Percentiles rank a stretch among this genome's conserved stretches.
Conservation (phyloP, 2,113 vertebrate species). For the Scophthalmus maximus region DNA sequence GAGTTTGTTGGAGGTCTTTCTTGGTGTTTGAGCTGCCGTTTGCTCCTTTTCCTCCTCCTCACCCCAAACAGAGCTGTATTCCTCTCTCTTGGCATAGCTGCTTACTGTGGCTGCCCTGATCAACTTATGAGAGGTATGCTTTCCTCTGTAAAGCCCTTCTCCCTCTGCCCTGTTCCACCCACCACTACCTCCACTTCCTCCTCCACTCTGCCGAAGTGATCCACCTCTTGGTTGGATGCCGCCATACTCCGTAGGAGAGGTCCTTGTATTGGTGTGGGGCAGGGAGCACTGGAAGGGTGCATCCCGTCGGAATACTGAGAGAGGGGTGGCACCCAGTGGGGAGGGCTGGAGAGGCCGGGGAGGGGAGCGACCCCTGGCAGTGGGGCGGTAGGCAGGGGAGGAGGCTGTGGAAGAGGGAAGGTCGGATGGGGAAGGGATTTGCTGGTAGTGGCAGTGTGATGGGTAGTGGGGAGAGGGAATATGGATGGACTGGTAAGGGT, state of each 20-base stretch:
- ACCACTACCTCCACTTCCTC: conserved; percentile 59
- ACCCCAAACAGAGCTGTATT: conserved; percentile 73
- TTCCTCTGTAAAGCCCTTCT: conserved; percentile 84
- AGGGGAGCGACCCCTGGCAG: conserved; percentile 75
- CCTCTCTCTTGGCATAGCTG: conserved; percentile 76
- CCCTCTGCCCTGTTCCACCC: conserved; percentile 72
- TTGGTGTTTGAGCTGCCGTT: conserved; percentile 37
- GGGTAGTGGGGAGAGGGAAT: conserved; percentile 66
- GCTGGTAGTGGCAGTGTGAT: conserved; percentile 74
- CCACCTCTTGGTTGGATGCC: conserved; percentile 76
- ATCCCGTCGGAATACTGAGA: conserved; percentile 82
- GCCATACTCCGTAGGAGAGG: conserved; percentile 71
- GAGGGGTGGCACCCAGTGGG: conserved; percentile 77
- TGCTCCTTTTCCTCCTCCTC: conserved; percentile 58
- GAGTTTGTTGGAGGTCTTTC: conserved; percentile 71
- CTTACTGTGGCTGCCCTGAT: conserved; percentile 83
- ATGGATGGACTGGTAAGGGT: conserved; percentile 75
- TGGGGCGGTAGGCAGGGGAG: conserved; percentile 70
- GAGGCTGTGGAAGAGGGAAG: conserved; percentile 79
- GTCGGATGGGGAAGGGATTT: conserved; percentile 67
- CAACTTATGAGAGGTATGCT: conserved; percentile 83
- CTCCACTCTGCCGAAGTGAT: conserved; percentile 79
- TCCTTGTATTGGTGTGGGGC: conserved; percentile 71
- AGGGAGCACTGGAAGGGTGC: conserved; percentile 84
- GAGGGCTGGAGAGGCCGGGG: conserved; percentile 80